Conservation (phyloP, 2,797 vertebrate genomes). For the Simalia tracyae region DNA sequence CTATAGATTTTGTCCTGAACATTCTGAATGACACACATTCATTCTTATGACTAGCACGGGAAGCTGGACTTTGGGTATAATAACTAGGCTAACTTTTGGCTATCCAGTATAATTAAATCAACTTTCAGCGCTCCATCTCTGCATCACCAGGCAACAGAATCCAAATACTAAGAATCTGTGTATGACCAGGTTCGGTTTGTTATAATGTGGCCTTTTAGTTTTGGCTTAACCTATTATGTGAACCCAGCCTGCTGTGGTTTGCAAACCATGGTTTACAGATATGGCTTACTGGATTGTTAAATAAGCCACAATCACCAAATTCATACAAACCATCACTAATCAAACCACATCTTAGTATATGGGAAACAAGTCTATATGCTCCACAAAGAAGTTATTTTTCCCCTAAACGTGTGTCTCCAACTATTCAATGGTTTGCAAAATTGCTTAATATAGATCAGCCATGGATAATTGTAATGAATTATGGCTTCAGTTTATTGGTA, state of each 20-base stretch:
- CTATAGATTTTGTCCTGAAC: neutral
- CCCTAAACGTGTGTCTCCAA: neutral
- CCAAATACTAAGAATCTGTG: neutral
- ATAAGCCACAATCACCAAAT: neutral
- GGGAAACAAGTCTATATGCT: neutral
- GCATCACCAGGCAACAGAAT: neutral
- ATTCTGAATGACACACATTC: constrained; percentile 6
- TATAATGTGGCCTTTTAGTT: too few relatives aligned
- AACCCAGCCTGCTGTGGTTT: neutral
- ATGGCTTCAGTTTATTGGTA: neutral
- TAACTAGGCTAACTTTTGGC: neutral
- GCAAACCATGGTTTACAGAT: neutral
- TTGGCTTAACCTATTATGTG: neutral
- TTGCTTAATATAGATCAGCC: neutral
- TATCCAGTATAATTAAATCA: neutral
- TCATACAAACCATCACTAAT: neutral
- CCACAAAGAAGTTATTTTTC: neutral
- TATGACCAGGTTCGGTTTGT: neutral
- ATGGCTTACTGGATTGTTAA: neutral
- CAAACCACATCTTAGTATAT: neutral
- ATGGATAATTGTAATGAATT: neutral
- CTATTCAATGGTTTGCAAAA: neutral
- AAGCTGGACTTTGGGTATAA: neutral
- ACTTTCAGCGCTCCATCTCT: too few relatives aligned
- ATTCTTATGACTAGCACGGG: neutral